Evolutionary conservation across 2,888 invertebrate species (phyloP).

Genomic region (Tenthredo mesomela): DNA sequence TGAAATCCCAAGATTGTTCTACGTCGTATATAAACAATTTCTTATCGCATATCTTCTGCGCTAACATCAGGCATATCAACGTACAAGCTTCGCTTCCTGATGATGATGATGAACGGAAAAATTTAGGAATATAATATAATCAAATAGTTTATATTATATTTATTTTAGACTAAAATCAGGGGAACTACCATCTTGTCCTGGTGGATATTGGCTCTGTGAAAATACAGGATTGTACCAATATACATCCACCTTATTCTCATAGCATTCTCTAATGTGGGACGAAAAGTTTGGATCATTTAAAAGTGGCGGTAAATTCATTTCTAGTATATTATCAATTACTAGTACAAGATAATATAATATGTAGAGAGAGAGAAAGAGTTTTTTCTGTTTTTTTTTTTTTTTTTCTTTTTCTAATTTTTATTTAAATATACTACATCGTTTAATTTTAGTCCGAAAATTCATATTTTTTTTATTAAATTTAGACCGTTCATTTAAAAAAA

Average conservation of each 20-base stretch:
- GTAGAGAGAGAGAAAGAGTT: neutral
- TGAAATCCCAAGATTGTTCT: conserved; percentile 71
- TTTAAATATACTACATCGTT: neutral
- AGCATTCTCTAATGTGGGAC: conserved; percentile 62
- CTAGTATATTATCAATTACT: conserved; percentile 32
- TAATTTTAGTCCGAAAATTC: conserved; percentile 37
- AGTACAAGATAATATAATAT: neutral
- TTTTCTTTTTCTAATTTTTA: neutral
- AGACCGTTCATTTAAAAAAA: neutral
- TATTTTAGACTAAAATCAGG: neutral
- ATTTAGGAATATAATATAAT: too few relatives aligned
- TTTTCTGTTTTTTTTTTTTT: conserved; percentile 7
- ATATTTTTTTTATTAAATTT: conserved; percentile 28
- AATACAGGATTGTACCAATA: conserved; percentile 82
- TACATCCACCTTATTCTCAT: conserved; percentile 70
- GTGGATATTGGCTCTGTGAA: conserved; percentile 81
- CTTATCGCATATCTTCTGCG: conserved; percentile 71
- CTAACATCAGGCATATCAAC: conserved; percentile 81
- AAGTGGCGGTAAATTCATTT: conserved; percentile 71
- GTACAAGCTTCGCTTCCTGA: conserved; percentile 83
- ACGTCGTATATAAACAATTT: conserved; percentile 63
- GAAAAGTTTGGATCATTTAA: conserved; percentile 66
- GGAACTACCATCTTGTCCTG: conserved; percentile 72
- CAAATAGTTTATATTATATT: neutral
- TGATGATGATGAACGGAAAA: too few relatives aligned